Evolutionary conservation across 2,888 invertebrate species (phyloP).

Genomic region (Protophormia terraenovae): DNA sequence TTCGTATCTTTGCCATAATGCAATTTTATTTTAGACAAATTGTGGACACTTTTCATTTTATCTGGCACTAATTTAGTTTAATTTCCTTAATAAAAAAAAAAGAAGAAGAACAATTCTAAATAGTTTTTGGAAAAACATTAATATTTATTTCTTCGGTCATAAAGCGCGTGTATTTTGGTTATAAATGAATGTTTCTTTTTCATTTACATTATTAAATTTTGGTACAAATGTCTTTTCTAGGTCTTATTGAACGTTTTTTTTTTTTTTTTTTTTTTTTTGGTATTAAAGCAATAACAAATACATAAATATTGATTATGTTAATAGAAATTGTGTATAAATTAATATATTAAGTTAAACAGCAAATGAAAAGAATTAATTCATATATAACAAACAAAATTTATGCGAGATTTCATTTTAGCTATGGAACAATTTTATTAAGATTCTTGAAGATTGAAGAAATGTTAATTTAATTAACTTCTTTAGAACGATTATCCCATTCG

Average conservation of each 20-base stretch:
- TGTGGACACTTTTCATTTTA: neutral
- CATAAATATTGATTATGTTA: neutral
- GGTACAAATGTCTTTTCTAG: neutral
- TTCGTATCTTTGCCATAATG: neutral
- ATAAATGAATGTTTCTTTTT: neutral
- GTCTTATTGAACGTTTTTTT: too few species aligned
- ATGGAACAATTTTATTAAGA: too few species aligned
- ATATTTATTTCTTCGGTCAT: neutral
- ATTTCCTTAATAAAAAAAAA: neutral
- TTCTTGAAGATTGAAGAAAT: too few species aligned
- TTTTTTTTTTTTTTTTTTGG: neutral
- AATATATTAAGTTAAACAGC: neutral
- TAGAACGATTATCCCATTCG: too few species aligned
- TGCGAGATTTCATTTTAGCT: too few species aligned
- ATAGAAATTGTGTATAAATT: too few species aligned
- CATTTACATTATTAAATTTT: too few species aligned
- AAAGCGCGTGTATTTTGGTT: neutral
- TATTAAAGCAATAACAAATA: neutral
- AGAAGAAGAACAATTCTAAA: neutral
- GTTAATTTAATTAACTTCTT: too few species aligned
- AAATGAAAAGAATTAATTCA: neutral
- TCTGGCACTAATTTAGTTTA: conserved; percentile 2
- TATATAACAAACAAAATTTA: too few species aligned
- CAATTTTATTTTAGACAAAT: neutral
- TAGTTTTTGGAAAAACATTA: neutral